phyloP scores from a whole-genome alignment of 2,113 vertebrate genomes.

The Notechis scutatus region DNA sequence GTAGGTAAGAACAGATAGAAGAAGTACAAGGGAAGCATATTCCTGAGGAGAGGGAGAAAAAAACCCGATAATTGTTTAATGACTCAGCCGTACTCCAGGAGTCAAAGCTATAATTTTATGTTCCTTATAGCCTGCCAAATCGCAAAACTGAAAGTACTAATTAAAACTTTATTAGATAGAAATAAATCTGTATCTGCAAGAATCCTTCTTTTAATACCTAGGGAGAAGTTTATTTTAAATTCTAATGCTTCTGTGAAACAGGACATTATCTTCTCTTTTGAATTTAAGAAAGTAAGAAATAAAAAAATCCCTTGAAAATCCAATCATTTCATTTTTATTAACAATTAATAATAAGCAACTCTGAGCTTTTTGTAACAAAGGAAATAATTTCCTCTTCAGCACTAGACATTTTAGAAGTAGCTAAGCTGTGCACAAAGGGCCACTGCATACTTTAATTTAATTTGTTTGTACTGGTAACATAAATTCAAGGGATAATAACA shows the following conservation, averaged over 20 bases:
- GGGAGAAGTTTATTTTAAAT: conserved; percentile 24
- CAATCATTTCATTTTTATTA: neutral
- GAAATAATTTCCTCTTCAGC: neutral
- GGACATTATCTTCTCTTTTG: conserved; percentile 2
- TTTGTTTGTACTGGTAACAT: neutral
- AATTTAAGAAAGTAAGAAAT: conserved; percentile 4
- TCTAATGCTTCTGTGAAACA: conserved; percentile 16
- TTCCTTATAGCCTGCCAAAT: conserved; percentile 21
- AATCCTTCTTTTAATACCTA: conserved; percentile 5
- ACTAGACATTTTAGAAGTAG: conserved; percentile 1
- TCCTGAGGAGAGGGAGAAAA: conserved; percentile 2
- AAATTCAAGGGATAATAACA: neutral
- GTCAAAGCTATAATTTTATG: conserved; percentile 26
- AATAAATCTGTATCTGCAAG: conserved; percentile 29
- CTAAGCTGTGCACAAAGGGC: neutral
- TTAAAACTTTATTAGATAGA: conserved; percentile 35
- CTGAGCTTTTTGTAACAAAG: neutral
- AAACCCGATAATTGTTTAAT: neutral
- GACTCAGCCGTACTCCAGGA: conserved; percentile 17
- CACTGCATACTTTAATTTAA: neutral
- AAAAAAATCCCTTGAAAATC: neutral
- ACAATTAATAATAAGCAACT: conserved; percentile 11
- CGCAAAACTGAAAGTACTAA: conserved; percentile 34
- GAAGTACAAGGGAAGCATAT: neutral
- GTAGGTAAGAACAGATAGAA: neutral